phyloP scores from a whole-genome alignment of 1,140 invertebrate species.

The Calliphora vicina region DNA sequence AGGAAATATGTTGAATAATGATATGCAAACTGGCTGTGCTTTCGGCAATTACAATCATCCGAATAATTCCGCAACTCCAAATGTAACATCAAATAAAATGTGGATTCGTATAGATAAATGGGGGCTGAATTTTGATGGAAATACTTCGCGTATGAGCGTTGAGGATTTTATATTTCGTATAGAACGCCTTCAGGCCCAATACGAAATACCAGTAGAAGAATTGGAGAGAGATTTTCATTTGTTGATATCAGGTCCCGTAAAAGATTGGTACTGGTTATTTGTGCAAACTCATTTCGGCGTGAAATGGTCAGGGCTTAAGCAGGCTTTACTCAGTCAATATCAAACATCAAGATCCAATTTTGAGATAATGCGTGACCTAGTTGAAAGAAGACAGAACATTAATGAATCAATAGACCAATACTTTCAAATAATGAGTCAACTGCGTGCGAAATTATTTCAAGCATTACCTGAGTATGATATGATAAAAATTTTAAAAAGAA shows the following conservation, averaged over 20 bases:
- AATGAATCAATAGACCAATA: neutral
- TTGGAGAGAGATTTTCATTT: no score
- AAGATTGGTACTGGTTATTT: neutral
- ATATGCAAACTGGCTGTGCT: no score
- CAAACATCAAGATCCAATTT: no score
- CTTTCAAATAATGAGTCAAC: no score
- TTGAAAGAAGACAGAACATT: neutral
- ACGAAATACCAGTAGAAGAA: no score
- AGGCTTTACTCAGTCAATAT: no score
- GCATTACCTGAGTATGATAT: neutral
- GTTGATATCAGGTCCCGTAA: neutral
- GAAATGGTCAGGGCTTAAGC: neutral
- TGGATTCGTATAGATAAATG: neutral
- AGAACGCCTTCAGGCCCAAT: neutral
- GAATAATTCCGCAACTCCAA: no score
- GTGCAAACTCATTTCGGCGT: neutral
- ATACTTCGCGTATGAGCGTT: neutral
- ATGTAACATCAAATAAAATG: no score
- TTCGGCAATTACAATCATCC: no score
- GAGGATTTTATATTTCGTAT: neutral
- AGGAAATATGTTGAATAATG: no score
- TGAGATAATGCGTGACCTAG: no score
- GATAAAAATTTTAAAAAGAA: neutral
- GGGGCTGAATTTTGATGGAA: neutral
- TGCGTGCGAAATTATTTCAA: neutral